phyloP scores from a whole-genome alignment of 1,140 invertebrate species.

The Drosophila guanche region DNA sequence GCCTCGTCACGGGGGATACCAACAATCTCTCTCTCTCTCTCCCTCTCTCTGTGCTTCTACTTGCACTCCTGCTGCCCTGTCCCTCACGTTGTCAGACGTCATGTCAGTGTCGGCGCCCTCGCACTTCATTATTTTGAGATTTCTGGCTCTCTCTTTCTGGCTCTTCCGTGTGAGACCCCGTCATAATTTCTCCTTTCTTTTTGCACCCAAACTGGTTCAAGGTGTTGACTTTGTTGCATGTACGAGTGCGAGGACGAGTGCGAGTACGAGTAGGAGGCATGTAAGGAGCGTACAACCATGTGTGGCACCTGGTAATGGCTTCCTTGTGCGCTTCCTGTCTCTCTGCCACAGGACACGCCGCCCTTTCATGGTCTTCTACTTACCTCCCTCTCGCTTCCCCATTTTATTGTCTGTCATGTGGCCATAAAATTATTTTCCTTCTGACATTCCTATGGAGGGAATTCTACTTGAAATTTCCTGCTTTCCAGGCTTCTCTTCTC shows the following conservation, averaged over 20 bases:
- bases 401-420: conserved; percentile 74
- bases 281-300: conserved; percentile 30
- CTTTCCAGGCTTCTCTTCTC: conserved; percentile 57
- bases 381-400: conserved; percentile 20
- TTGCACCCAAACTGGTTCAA: conserved; percentile 73
- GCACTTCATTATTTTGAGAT: conserved; percentile 80
- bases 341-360: conserved; percentile 4
- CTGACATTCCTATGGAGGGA: conserved; percentile 26
- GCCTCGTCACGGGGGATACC: conserved; percentile 1
- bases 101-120: conserved; percentile 53
- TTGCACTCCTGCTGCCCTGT: background rate
- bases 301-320: conserved; percentile 59
- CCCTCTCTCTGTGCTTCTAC: background rate
- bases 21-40: background rate
- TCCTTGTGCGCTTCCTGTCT: conserved; percentile 48
- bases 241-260: background rate
- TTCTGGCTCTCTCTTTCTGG: conserved; percentile 30
- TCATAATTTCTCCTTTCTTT: conserved; percentile 54
- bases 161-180: conserved; percentile 18
- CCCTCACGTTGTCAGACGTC: conserved; percentile 28
- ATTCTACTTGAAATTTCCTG: conserved; percentile 32
- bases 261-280: conserved; percentile 24
- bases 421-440: conserved; percentile 77
- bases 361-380: conserved; percentile 7
- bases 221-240: conserved; percentile 75